A percentile compares a stretch with the other conserved stretches of the same genome.
Conservation (phyloP, 2,888 invertebrate species). For the Leucozona laternaria region DNA sequence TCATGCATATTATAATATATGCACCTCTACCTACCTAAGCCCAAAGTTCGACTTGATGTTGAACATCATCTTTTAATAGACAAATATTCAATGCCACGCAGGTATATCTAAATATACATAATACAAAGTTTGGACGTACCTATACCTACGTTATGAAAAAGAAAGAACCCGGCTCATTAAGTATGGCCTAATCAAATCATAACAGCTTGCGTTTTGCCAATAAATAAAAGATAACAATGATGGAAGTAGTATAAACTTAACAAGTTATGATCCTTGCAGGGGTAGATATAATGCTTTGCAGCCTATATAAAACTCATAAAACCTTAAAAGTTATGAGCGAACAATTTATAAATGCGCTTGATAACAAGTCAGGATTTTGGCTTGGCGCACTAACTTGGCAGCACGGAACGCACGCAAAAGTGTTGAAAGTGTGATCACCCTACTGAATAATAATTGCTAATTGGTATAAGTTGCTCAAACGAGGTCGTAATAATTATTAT, state of each 20-base stretch:
- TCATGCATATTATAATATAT: background rate
- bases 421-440: constrained; percentile 43
- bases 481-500: constrained; percentile 18
- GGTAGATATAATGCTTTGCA: constrained; percentile 14
- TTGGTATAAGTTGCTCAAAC: constrained; percentile 25
- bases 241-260: constrained; percentile 56
- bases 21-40: background rate
- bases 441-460: constrained; percentile 44
- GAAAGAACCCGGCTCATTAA: background rate
- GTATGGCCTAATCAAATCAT: constrained; percentile 64
- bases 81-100: background rate
- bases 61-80: constrained; percentile 41
- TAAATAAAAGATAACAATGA: constrained; percentile 67
- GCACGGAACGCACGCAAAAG: constrained; percentile 53
- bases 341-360: constrained; percentile 53
- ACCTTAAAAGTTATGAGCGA: constrained; percentile 47
- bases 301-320: constrained; percentile 48
- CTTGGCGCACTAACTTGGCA: constrained; percentile 23
- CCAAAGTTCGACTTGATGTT: constrained; percentile 21
- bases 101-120: too few relatives aligned
- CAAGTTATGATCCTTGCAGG: constrained; percentile 48
- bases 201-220: constrained; percentile 58
- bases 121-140: constrained; percentile 20
- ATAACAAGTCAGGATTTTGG: constrained; percentile 39
- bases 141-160: too few relatives aligned